A percentile compares a stretch with the other conserved stretches of the same genome.
These are phyloP conservation scores for Aramus guarauna DNA, from an alignment of 2,113 vertebrate species.

Conservation along the genomic window DNA sequence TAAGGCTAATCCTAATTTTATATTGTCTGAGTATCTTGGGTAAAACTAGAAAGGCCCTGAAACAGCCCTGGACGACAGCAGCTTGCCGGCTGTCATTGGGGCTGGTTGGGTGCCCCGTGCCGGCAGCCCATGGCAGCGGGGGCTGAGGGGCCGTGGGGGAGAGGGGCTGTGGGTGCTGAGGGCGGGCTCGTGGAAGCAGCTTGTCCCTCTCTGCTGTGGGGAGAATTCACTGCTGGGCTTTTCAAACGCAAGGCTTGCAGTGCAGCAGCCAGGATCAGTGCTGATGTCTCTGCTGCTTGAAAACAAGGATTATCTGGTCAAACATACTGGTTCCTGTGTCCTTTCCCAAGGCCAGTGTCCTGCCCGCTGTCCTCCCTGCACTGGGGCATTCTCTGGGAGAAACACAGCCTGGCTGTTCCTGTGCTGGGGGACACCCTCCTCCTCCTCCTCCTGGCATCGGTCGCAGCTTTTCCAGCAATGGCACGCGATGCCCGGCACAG, in stretches of 20 bases:
- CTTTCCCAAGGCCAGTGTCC: neutral
- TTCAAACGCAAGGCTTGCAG: neutral
- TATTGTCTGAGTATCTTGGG: neutral
- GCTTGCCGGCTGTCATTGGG: neutral
- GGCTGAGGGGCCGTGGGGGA: neutral
- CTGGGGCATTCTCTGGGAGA: neutral
- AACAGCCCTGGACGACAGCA: neutral
- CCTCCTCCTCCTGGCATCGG: neutral
- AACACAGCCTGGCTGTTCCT: neutral
- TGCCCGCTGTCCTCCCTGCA: neutral
- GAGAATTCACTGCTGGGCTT: neutral
- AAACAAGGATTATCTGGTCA: neutral
- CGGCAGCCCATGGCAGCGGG: accelerated
- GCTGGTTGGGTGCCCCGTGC: neutral
- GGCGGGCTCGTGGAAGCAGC: neutral
- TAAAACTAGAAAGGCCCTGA: neutral
- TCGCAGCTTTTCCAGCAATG: neutral
- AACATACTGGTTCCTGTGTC: neutral
- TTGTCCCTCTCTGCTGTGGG: neutral
- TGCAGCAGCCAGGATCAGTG: neutral
- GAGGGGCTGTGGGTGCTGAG: too few species aligned
- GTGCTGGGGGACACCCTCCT: neutral
- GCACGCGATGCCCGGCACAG: accelerated
- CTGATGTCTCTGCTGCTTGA: neutral
- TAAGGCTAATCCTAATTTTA: neutral